Evolutionary conservation across 2,113 vertebrate species (phyloP), one percentile per base, ranked within the genome.

Genomic region (Nothobranchius kuhntae): DNA sequence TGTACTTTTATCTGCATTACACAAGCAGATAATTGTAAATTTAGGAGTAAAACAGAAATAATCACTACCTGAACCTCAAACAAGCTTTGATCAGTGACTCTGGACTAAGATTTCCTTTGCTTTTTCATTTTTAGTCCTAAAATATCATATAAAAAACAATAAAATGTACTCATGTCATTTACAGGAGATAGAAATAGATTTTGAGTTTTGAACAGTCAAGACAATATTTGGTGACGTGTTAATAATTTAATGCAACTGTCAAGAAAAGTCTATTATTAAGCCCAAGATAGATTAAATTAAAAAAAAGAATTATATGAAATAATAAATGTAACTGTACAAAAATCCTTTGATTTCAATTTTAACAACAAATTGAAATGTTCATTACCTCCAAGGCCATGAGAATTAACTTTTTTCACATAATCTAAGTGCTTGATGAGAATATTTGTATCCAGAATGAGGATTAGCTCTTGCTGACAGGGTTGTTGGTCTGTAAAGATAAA

Each of bases 381-480:
- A 78, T 55, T 83, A 98, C 97, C 95, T 94, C 92, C 89, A 52
- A 96, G 91, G 76, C 94, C 93, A 58, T 84, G 90, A 67, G 89
- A 91, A 78, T 77, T 91, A 61, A 97, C 93, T 80, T 86, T 92
- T 81, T 88, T 94, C 77, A 98, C 90, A 86, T 95, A 96, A 56
- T 94, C 93, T 72, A 98, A 91, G 82, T 99, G 95, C 90, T 95
- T 96, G 73, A 98, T 95, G 73, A 98, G 93, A 86, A 99, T 90
- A 85, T 98, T 98, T 73, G 97, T 99, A 83, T 99, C 97, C 75
- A 99, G 87, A 71, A 98, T 93, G 65, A 98, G 90, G 30, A 98
- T 77, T 0, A 95, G 84, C 51, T 90, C 90, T 82, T 92, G 87
- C 60, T 91, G 91, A 68, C 80, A 86, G 65, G 81, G 45, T 45